phyloP scores from a whole-genome alignment of 2,888 invertebrate species.

The Drosophila borealis region DNA sequence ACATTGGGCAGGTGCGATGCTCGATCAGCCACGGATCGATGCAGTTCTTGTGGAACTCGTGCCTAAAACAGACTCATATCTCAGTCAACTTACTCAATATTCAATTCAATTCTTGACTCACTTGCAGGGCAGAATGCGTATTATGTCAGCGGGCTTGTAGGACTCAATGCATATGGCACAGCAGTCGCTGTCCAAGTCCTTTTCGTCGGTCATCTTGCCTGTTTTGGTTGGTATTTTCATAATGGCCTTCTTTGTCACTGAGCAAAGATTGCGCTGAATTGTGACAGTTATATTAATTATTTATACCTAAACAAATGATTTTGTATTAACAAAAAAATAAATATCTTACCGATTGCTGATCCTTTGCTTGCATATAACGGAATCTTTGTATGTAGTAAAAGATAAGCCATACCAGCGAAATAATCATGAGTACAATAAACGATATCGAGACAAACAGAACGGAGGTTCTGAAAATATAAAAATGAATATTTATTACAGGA shows the following conservation, averaged over 20 bases:
- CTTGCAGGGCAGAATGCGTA: slow-evolving; percentile 96
- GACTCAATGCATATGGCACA: slow-evolving; percentile 98
- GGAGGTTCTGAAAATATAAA: slow-evolving; percentile 89
- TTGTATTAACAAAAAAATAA: background rate
- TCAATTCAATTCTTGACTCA: slow-evolving; percentile 85
- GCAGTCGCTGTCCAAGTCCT: slow-evolving; percentile 94
- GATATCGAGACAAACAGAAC: slow-evolving; percentile 98
- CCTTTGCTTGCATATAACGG: slow-evolving; percentile 97
- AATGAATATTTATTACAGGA: slow-evolving; percentile 6
- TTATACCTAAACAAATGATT: background rate
- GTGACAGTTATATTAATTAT: background rate
- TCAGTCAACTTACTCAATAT: background rate
- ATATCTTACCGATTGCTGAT: slow-evolving; percentile 92
- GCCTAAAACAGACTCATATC: slow-evolving; percentile 86
- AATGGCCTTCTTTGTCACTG: slow-evolving; percentile 96
- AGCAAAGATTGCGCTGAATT: slow-evolving; percentile 93
- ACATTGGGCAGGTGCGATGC: slow-evolving; percentile 98
- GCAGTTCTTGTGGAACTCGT: slow-evolving; percentile 97
- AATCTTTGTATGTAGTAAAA: slow-evolving; percentile 98
- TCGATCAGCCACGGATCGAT: slow-evolving; percentile 98
- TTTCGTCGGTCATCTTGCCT: slow-evolving; percentile 94
- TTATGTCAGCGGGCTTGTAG: slow-evolving; percentile 94
- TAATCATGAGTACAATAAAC: slow-evolving; percentile 97
- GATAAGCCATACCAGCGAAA: slow-evolving; percentile 96
- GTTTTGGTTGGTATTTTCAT: slow-evolving; percentile 96